Conservation (phyloP, 2,888 invertebrate species). For the Nowickia ferox region DNA sequence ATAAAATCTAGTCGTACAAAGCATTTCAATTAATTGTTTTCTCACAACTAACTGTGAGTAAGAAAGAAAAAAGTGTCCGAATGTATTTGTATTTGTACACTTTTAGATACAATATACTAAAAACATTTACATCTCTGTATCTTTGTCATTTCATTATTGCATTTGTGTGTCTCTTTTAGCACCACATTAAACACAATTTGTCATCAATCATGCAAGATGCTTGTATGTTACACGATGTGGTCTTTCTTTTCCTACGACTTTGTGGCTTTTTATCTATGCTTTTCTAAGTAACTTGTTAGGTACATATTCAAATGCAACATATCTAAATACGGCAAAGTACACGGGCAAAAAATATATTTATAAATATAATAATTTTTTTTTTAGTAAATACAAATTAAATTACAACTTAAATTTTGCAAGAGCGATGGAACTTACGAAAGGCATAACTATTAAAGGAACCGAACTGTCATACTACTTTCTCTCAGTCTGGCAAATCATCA, state of each 20-base stretch:
- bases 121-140: slow-evolving; percentile 41
- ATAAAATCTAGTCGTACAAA: slow-evolving; percentile 36
- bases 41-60: slow-evolving; percentile 4
- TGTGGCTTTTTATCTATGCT: slow-evolving; percentile 26
- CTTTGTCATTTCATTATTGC: not conserved
- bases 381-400: too few species aligned
- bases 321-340: too few species aligned
- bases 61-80: not conserved
- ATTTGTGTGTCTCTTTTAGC: slow-evolving; percentile 9
- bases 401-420: too few species aligned
- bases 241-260: slow-evolving; percentile 13
- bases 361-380: too few species aligned
- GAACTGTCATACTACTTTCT: too few species aligned
- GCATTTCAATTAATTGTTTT: slow-evolving; percentile 72
- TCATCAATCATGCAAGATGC: slow-evolving; percentile 72
- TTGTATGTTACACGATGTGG: slow-evolving; percentile 66
- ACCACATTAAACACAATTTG: slow-evolving; percentile 69
- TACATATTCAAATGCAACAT: not conserved
- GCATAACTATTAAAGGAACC: too few species aligned
- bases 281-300: not conserved
- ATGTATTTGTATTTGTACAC: slow-evolving; percentile 16
- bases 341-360: too few species aligned
- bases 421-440: too few species aligned
- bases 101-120: slow-evolving; percentile 8
- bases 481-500: too few species aligned